Base-by-base conservation (phyloP, 2,888 invertebrate genomes). In the Serripes groenlandicus region DNA sequence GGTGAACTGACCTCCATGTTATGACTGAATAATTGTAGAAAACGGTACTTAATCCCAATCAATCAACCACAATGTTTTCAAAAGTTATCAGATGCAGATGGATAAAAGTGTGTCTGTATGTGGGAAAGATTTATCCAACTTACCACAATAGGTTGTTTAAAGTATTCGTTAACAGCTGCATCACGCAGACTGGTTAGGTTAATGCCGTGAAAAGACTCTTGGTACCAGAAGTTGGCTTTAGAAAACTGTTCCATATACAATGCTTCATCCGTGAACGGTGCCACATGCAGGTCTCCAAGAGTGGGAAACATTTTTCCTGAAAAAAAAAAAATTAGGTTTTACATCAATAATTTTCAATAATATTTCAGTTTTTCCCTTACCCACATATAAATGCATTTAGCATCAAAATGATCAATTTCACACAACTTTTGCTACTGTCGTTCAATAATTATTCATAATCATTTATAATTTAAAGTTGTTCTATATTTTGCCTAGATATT, bases 161-260 rank as follows among this genome's bases (percentile, higher is more conserved):
- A 99, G 95, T 99, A 99, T 95, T 99, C 99, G 93, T 98, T 97
- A 95, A 99, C 97, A 3, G 99, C 99, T 90, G 98, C 98, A 87
- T 97, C 97, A 90, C 98, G 96, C 92, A 99, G 96, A 52, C 97
- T 97, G 91, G 98, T 97, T 83, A 99, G 95, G 95, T 99, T 98
- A 21, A 99, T 99, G 69, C 99, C 99, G 95, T 99, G 99, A 95
- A 99, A 99, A 95, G 98, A 98, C 49, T 98, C 97, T 95, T 99
- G 99, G 94, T 98, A 98, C 99, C 99, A 99, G 95, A 99, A 99
- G 94, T 99, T 99, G 0, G 99, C 98, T 95, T 99, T 99, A 92
- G 98, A 98, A 93, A 98, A 98, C 94, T 99, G 99, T 95, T 99
- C 99, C 97, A 98, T 98, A 94, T 97, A 99, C 54, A 99, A 96